phyloP scores from a whole-genome alignment of 2,113 vertebrate species.

The Esox niger region DNA sequence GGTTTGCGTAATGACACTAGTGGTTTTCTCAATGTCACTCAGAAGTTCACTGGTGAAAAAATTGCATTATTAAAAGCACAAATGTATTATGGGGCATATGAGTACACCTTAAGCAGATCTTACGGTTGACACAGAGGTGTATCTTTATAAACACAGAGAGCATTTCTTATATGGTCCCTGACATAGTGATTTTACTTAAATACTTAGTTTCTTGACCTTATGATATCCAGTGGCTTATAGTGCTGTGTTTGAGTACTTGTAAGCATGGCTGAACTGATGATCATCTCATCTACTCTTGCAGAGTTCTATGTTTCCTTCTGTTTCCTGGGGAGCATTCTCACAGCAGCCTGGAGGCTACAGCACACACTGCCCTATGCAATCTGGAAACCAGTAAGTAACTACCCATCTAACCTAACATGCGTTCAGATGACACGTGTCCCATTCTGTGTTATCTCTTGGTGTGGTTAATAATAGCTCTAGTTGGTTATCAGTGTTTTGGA shows the following conservation, averaged over 20 bases:
- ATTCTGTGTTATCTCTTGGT: background rate
- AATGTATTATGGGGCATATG: too few relatives aligned
- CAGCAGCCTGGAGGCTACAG: constrained; percentile 64
- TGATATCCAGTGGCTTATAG: too few relatives aligned
- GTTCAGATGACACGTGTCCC: too few relatives aligned
- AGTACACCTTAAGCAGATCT: background rate
- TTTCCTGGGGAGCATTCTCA: constrained; percentile 61
- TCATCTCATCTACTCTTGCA: constrained; percentile 32
- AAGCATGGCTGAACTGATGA: too few relatives aligned
- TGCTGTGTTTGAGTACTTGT: too few relatives aligned
- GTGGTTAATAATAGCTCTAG: background rate
- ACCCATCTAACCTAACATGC: background rate
- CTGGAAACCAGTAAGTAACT: constrained; percentile 75
- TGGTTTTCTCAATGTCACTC: background rate
- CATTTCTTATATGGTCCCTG: background rate
- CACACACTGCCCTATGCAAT: constrained; percentile 74
- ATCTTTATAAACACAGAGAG: background rate
- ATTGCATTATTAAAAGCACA: background rate
- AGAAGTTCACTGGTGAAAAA: background rate
- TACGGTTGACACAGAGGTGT: background rate
- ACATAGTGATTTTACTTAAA: background rate
- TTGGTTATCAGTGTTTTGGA: background rate
- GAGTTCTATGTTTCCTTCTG: constrained; percentile 62
- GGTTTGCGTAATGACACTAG: background rate
- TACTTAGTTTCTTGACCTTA: background rate